Conservation (phyloP, 1,140 invertebrate species). For the Polypedilum pembai region DNA sequence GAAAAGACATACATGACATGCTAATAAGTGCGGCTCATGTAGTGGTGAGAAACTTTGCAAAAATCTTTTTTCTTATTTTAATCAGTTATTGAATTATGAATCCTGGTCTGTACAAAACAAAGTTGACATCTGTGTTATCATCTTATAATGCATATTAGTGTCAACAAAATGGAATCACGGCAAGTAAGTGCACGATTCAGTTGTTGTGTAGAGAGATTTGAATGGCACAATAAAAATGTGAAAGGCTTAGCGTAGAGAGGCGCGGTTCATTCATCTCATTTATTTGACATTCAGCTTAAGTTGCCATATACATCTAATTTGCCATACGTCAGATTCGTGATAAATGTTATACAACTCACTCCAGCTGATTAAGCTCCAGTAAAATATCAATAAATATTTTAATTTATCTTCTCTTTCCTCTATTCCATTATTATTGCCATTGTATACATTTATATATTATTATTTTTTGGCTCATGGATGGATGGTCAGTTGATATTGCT, state of each 20-base stretch:
- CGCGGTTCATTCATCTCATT: slow-evolving; percentile 16
- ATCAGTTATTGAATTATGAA: no score
- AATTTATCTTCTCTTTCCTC: not conserved
- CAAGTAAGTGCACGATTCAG: not conserved
- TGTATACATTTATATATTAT: not conserved
- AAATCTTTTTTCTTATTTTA: no score
- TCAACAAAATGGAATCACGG: not conserved
- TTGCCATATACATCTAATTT: not conserved
- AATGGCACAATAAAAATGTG: not conserved
- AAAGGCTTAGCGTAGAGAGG: not conserved
- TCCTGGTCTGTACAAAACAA: no score
- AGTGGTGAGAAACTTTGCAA: no score
- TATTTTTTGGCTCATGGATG: not conserved
- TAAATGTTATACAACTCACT: not conserved
- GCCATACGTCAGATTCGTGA: not conserved
- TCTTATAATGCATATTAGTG: no score
- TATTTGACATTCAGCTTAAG: not conserved
- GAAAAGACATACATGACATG: not conserved
- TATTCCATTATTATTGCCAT: not conserved
- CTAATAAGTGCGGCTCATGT: not conserved
- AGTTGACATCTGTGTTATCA: no score
- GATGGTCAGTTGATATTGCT: not conserved
- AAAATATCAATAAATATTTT: slow-evolving; percentile 26
- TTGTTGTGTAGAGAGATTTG: not conserved
- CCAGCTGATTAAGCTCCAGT: not conserved